phyloP scores from a whole-genome alignment of 2,888 invertebrate species.

The Ischnus inquisitorius region DNA sequence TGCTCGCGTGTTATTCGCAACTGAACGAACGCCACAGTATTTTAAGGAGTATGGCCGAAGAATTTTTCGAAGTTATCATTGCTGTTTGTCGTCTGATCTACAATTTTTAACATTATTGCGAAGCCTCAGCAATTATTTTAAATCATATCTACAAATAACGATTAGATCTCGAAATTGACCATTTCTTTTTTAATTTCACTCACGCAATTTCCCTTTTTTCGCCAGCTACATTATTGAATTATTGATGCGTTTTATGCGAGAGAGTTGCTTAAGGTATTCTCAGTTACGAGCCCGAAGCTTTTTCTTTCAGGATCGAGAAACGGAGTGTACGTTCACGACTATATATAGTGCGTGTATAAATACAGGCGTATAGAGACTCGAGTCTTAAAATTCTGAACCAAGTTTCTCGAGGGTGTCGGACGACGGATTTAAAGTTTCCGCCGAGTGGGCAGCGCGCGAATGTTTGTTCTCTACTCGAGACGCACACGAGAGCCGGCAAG shows the following conservation, averaged over 20 bases:
- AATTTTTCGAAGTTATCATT: too few relatives aligned
- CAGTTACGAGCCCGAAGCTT: neutral
- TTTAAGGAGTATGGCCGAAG: neutral
- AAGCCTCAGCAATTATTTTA: too few relatives aligned
- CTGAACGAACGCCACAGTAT: neutral
- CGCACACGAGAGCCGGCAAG: slow-evolving; percentile 5
- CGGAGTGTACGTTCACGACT: neutral
- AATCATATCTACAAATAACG: too few relatives aligned
- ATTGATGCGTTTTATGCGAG: slow-evolving; percentile 4
- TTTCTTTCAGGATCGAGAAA: slow-evolving; percentile 29
- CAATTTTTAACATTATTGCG: too few relatives aligned
- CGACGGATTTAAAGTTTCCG: slow-evolving; percentile 67
- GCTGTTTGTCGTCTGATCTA: too few relatives aligned
- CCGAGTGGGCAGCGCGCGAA: slow-evolving; percentile 66
- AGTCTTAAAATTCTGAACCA: slow-evolving; percentile 48
- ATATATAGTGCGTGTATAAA: slow-evolving; percentile 5
- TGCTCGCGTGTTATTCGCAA: neutral
- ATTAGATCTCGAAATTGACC: neutral
- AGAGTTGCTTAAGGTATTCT: slow-evolving; percentile 5
- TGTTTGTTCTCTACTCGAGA: slow-evolving; percentile 63
- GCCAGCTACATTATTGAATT: neutral
- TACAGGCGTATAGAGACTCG: slow-evolving; percentile 5
- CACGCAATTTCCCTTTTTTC: neutral
- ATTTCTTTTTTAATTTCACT: slow-evolving; percentile 10
- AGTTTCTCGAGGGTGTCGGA: slow-evolving; percentile 62